phyloP scores from a whole-genome alignment of 2,113 vertebrate genomes.

The Sciurus niger region DNA sequence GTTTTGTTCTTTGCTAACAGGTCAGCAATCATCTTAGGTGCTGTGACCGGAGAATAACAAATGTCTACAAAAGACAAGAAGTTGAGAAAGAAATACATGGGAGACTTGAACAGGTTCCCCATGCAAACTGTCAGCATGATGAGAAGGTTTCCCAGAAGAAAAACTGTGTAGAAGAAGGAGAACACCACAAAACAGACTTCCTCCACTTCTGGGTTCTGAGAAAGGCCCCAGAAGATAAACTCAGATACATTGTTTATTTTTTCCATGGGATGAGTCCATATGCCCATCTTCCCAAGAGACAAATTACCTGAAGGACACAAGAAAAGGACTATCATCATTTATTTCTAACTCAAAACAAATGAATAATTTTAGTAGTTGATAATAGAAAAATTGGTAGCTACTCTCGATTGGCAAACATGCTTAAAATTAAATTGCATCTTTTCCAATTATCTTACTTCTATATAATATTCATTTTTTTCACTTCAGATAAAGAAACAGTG shows the following conservation, averaged over 20 bases:
- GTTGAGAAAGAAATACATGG: constrained; percentile 78
- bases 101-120: constrained; percentile 50
- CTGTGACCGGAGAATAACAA: constrained; percentile 69
- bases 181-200: constrained; percentile 60
- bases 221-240: constrained; percentile 73
- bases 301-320: constrained; percentile 39
- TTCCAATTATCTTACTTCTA: not conserved
- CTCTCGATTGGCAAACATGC: not conserved
- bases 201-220: constrained; percentile 61
- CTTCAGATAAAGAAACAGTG: not conserved
- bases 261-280: not conserved
- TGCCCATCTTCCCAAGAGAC: not conserved
- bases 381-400: not conserved
- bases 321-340: not conserved
- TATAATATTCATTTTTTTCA: not conserved
- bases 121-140: constrained; percentile 65
- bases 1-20: constrained; percentile 54
- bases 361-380: fast-evolving
- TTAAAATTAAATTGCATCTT: fast-evolving
- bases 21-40: constrained; percentile 73
- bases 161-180: constrained; percentile 55
- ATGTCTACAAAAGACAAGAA: constrained; percentile 78
- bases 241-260: constrained; percentile 65
- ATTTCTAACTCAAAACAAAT: not conserved
- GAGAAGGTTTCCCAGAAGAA: constrained; percentile 73